Base-by-base conservation (phyloP, 2,113 vertebrate genomes). In the Jacana jacana region DNA sequence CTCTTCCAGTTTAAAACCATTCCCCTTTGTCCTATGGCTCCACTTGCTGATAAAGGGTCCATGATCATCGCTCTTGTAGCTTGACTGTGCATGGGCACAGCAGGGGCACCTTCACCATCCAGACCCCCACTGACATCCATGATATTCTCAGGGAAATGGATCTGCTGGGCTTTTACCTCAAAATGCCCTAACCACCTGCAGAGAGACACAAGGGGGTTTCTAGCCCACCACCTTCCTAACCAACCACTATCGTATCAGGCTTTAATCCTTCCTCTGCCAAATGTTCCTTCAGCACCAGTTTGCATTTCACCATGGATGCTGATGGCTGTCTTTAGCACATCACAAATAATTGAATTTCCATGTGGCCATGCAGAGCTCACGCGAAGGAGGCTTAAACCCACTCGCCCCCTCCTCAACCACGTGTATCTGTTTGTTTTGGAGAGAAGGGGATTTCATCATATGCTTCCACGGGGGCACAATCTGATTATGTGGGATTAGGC, bases 51-150 rank as follows among this genome's bases (percentile, higher is more conserved):
- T 54, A 30, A 54, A 54, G 9, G 11, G 28, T 17, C 28, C 52
- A 10, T 54, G 15, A 27, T 17, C 28, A 30, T 54, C 28, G 30
- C 17, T 54, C 28, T 28, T 54, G 27, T 27, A 42, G 6, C 20
- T 54, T 6, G 20, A n/a, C 10, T 23, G 42, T 11, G 16, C 22
- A 2, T 2, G 39, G 23, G 55, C 42, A 18, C 0, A 0, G 11
- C 4, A 16, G n/a, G 35, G 40, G 12, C 22, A 55, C 22, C 66
- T 71, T 37, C 5, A 2, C 11, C 27, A 5, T 1, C 16, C 14
- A 35, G 39, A 42, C 7, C 7, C 9, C 10, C 27, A 4, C 6
- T 1, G 0, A 14, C 4, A 2, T 13, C 17, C 2, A 1, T 13
- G 11, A 22, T 37, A 0, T 2, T 40, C 16, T 3, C 3, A 1